Percentiles rank a stretch among this genome's conserved stretches.
These are phyloP conservation scores for Phoxinus dragarum DNA, from an alignment of 2,797 vertebrate genomes.

Conservation along the genomic window DNA sequence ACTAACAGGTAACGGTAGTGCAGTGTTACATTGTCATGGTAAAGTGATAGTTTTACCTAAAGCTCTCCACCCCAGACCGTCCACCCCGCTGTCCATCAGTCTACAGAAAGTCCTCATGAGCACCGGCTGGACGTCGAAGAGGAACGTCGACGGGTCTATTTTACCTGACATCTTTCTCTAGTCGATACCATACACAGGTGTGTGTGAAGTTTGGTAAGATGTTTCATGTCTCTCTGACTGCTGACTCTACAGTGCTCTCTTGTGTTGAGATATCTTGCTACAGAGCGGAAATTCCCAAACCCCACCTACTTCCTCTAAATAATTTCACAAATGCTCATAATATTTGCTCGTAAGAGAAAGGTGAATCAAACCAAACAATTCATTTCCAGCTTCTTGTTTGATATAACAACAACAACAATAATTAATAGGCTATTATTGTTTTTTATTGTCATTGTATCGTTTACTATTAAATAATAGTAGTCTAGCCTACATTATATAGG, in stretches of 20 bases:
- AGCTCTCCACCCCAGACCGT: conserved; percentile 79
- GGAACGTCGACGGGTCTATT: conserved; percentile 60
- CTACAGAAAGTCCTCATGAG: conserved; percentile 74
- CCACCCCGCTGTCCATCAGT: conserved; percentile 79
- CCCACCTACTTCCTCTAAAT: conserved; percentile 57
- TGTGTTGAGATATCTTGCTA: conserved; percentile 35
- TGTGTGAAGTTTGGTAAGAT: not conserved
- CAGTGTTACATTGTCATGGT: not conserved
- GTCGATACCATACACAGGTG: not conserved
- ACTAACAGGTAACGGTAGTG: not conserved
- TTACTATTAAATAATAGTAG: not conserved
- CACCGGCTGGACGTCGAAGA: conserved; percentile 77
- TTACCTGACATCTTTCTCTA: conserved; percentile 48
- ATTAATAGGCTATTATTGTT: not conserved
- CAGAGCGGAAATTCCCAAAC: conserved; percentile 58
- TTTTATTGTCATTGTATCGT: not conserved
- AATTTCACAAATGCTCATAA: not conserved
- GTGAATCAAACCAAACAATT: not conserved
- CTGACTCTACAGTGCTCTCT: conserved; percentile 22
- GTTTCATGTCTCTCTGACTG: not conserved
- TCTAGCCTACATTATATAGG: not conserved
- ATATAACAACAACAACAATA: not conserved
- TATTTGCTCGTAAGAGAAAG: not conserved
- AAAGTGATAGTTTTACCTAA: conserved; percentile 75
- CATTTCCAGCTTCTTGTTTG: not conserved